These are phyloP conservation scores for Silurus asotus DNA, from an alignment of 2,113 vertebrate genomes.

Conservation along the genomic window DNA sequence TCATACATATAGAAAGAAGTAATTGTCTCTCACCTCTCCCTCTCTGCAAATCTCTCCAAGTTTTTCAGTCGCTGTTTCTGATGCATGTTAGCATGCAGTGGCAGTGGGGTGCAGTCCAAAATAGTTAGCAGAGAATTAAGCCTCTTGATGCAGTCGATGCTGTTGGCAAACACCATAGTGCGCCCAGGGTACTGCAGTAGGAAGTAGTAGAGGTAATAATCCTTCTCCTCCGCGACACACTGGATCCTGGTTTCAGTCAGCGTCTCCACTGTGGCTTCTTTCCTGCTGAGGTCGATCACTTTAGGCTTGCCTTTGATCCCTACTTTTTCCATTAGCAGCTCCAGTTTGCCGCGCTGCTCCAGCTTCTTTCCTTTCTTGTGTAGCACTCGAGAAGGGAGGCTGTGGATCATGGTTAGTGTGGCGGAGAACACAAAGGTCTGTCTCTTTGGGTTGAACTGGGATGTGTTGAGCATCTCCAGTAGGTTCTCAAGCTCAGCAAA, in stretches of 20 bases:
- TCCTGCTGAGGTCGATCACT: conserved; percentile 91
- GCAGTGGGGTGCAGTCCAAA: conserved; percentile 81
- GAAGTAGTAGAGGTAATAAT: conserved; percentile 95
- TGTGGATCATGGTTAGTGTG: conserved; percentile 88
- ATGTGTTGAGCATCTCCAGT: conserved; percentile 86
- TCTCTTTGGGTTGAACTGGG: conserved; percentile 83
- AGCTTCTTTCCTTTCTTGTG: conserved; percentile 82
- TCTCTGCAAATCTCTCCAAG: conserved; percentile 90
- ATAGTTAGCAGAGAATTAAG: conserved; percentile 88
- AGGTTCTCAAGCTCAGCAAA: conserved; percentile 90
- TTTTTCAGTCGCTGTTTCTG: conserved; percentile 97
- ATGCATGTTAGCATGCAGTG: conserved; percentile 96
- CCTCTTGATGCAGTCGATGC: conserved; percentile 95
- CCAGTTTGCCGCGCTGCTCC: conserved; percentile 83
- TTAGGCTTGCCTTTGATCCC: conserved; percentile 91
- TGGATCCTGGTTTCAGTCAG: conserved; percentile 91
- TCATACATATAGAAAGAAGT: neutral
- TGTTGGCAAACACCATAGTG: conserved; percentile 97
- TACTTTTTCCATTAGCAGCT: conserved; percentile 86
- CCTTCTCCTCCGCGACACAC: conserved; percentile 89
- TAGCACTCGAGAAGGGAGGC: conserved; percentile 79
- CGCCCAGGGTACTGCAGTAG: conserved; percentile 89
- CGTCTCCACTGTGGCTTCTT: conserved; percentile 89
- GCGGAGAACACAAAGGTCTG: conserved; percentile 97
- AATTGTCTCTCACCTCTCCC: conserved; percentile 78